Evolutionary conservation across 2,797 vertebrate genomes (phyloP), one percentile per base, ranked within the genome.

Genomic region (Anguilla anguilla): DNA sequence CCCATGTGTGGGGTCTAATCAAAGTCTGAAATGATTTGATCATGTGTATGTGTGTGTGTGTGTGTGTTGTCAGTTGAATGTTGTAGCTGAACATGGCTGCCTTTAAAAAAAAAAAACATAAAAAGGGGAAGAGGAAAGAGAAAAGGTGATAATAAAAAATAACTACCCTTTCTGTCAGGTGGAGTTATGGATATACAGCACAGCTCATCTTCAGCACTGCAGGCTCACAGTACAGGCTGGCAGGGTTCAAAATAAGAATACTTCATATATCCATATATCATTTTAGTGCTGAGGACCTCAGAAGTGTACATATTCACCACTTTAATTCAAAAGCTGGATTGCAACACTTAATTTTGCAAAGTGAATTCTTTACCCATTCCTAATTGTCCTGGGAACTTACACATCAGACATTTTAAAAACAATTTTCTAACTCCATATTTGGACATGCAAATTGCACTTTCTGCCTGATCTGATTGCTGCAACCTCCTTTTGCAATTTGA

Each of bases 81-180:
- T n/a, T n/a, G 9, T 69, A n/a, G 59, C 59, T 19, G 59, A 61
- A 61, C 5, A 61, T 61, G 59, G 59, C 59, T 61, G 59, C 59
- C 64, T 7, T n/a, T 69, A 9, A 13, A 22, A n/a, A 6, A 69
- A n/a, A 4, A 74, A 39, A 74, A 74, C 28, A 39, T 11, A 74
- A 28, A 74, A 74, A 69, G 28, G 69, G 69, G 69, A 74, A 74
- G 69, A 74, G 31, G 31, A 74, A 74, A 31, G 69, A 74, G 69
- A 74, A 74, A 35, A 17, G 31, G 28, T 11, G 69, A 74, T 74
- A 17, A 35, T 74, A 39, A 74, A 74, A 39, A 69, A 69, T 6
- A 69, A 69, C 64, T 69, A 25, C 64, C 69, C 69, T 35, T 74
- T 35, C 11, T 39, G 69, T 19, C 11, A 31, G 69, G 31, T 2